Conservation (phyloP, 2,797 vertebrate species). For the Ciconia nigra region DNA sequence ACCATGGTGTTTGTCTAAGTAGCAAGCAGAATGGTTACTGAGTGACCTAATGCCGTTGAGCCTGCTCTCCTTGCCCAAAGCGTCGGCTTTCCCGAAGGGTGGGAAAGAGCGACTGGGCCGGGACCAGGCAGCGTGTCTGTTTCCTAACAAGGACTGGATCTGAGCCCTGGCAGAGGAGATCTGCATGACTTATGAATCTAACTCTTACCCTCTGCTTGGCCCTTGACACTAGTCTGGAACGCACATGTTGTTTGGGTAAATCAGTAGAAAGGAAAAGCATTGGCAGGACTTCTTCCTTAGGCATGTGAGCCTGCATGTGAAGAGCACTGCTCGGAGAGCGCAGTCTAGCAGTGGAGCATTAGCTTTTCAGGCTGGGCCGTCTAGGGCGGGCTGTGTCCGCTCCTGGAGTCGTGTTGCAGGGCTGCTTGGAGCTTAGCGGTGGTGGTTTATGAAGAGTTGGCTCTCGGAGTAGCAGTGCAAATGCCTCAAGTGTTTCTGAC, state of each 20-base stretch:
- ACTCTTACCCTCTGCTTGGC: constrained; percentile 11
- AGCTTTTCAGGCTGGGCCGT: rapidly evolving
- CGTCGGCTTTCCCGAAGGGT: background rate
- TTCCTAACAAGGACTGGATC: constrained; percentile 60
- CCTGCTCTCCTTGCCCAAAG: background rate
- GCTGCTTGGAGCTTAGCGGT: background rate
- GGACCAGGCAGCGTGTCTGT: background rate
- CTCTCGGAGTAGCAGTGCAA: background rate
- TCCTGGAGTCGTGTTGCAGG: rapidly evolving
- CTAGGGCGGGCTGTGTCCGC: background rate
- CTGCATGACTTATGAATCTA: background rate
- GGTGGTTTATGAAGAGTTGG: background rate
- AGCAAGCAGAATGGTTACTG: background rate
- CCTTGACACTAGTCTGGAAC: constrained; percentile 21
- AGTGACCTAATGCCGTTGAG: background rate
- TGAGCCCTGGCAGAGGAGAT: constrained; percentile 24
- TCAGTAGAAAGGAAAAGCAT: background rate
- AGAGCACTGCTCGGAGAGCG: rapidly evolving
- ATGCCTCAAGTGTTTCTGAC: background rate
- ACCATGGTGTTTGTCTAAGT: background rate
- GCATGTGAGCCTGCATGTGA: background rate
- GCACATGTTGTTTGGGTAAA: constrained; percentile 27
- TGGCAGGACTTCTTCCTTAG: background rate
- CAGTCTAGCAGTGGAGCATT: rapidly evolving
- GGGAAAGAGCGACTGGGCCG: background rate